Percentiles rank a stretch among this genome's conserved stretches.
Conservation (phyloP, 2,113 vertebrate species). For the Arothron firmamentum region DNA sequence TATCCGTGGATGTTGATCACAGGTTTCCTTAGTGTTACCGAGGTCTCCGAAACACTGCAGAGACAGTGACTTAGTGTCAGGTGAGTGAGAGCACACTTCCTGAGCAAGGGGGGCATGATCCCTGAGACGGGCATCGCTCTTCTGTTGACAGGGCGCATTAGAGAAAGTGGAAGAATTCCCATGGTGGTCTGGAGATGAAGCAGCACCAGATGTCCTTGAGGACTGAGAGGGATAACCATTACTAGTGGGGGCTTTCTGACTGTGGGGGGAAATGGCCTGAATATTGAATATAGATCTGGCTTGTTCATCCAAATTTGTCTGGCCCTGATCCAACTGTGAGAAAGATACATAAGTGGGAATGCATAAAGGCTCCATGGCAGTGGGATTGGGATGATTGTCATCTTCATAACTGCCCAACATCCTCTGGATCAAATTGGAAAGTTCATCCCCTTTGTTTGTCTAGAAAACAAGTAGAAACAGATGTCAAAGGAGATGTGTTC, state of each 20-base stretch:
- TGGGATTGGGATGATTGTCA: constrained; percentile 70
- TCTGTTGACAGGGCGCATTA: constrained; percentile 42
- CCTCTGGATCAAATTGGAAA: constrained; percentile 87
- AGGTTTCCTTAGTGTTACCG: constrained; percentile 27
- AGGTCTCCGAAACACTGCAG: constrained; percentile 48
- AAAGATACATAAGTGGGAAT: constrained; percentile 46
- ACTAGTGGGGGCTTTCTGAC: constrained; percentile 23
- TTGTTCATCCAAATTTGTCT: constrained; percentile 60
- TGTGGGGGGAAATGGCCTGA: constrained; percentile 40
- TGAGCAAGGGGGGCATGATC: constrained; percentile 38
- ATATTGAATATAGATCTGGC: constrained; percentile 69
- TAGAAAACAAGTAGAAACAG: constrained; percentile 60
- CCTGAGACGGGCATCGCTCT: constrained; percentile 47
- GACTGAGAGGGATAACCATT: constrained; percentile 53
- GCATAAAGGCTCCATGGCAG: constrained; percentile 58
- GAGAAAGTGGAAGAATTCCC: constrained; percentile 53
- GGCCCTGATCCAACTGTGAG: constrained; percentile 55
- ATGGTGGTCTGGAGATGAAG: constrained; percentile 30
- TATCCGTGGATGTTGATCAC: constrained; percentile 31
- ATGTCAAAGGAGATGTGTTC: neutral
- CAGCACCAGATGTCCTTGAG: constrained; percentile 49
- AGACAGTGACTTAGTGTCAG: constrained; percentile 48
- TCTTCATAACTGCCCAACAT: constrained; percentile 95
- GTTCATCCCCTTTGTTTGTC: constrained; percentile 89
- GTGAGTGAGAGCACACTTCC: constrained; percentile 61